Conservation (phyloP, 1,140 invertebrate species). For the Probaryconus sp. region DNA sequence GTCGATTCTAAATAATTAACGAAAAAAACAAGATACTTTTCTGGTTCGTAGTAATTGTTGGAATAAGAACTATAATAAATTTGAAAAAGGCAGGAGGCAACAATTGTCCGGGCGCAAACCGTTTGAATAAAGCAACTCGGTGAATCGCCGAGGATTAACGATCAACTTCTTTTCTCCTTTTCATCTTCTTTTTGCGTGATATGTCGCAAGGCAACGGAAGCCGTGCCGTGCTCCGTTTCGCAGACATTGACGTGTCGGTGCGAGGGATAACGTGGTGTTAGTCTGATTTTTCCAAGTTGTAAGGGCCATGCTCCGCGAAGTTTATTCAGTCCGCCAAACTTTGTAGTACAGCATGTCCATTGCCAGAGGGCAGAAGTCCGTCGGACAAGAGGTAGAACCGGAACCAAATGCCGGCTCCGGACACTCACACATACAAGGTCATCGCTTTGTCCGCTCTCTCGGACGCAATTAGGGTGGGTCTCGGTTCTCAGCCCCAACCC, state of each 20-base stretch:
- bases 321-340: slow-evolving; percentile 79
- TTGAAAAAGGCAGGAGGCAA: no score
- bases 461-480: slow-evolving; percentile 79
- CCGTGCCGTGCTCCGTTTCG: slow-evolving; percentile 58
- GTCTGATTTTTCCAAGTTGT: slow-evolving; percentile 73
- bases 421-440: slow-evolving; percentile 75
- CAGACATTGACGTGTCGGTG: slow-evolving; percentile 47
- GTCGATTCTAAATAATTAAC: no score
- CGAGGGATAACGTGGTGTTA: slow-evolving; percentile 43
- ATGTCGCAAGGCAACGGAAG: slow-evolving; percentile 39
- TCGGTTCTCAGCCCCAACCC: slow-evolving; percentile 66
- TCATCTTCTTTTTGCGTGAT: slow-evolving; percentile 24
- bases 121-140: slow-evolving; percentile 42
- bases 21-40: no score
- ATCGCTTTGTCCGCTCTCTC: slow-evolving; percentile 78
- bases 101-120: not conserved
- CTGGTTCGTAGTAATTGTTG: no score
- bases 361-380: slow-evolving; percentile 75
- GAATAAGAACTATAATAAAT: no score
- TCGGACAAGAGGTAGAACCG: slow-evolving; percentile 72
- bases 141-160: slow-evolving; percentile 49
- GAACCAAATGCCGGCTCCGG: slow-evolving; percentile 73
- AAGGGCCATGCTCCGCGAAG: slow-evolving; percentile 72
- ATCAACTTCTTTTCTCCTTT: slow-evolving; percentile 45
- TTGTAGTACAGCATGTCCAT: slow-evolving; percentile 78